Evolutionary conservation across 1,140 invertebrate species (phyloP).

Genomic region (Ceratina australensis): DNA sequence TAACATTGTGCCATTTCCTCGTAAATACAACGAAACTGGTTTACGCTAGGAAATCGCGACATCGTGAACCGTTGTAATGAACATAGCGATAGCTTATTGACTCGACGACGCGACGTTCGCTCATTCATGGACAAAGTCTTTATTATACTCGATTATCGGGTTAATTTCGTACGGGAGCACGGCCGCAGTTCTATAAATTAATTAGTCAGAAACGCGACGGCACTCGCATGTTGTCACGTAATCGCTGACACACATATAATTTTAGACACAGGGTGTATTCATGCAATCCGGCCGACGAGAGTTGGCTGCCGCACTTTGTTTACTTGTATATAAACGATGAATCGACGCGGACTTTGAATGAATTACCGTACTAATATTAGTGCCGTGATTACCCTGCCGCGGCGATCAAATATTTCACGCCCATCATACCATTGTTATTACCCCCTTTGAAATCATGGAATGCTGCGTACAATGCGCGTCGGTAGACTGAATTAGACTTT

Average conservation of each 20-base stretch:
- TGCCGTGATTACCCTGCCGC: not conserved
- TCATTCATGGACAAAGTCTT: not conserved
- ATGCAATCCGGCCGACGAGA: not conserved
- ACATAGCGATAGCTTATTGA: not conserved
- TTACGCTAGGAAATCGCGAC: not conserved
- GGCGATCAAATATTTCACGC: not conserved
- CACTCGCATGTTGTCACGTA: not conserved
- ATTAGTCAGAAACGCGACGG: not conserved
- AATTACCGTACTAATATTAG: slow-evolving; percentile 11
- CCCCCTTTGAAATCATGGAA: not conserved
- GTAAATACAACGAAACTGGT: no score
- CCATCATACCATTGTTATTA: not conserved
- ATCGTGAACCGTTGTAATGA: not conserved
- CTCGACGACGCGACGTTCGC: no score
- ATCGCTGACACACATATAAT: slow-evolving; percentile 6
- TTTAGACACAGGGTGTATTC: not conserved
- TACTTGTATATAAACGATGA: slow-evolving; percentile 18
- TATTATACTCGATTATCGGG: not conserved
- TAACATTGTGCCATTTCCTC: no score
- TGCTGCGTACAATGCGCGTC: not conserved
- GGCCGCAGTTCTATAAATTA: slow-evolving; percentile 1
- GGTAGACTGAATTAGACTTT: not conserved
- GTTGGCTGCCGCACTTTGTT: slow-evolving; percentile 15
- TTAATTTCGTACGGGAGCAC: not conserved
- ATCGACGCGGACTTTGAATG: not conserved